Base-by-base conservation (phyloP, 2,797 vertebrate species). In the Artibeus lituratus region DNA sequence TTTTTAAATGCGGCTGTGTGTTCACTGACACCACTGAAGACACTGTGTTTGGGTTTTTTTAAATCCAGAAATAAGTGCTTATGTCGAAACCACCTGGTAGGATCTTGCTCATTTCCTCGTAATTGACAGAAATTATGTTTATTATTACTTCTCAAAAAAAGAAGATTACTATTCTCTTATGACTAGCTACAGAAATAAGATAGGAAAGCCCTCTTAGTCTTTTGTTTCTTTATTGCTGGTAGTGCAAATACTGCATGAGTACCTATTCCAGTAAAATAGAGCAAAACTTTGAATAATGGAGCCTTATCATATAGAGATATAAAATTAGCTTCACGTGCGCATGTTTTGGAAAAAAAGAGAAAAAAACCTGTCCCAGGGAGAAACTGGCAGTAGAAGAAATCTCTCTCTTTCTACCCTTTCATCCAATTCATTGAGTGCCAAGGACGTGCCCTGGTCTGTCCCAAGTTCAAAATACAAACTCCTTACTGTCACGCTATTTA, bases 71-170 rank as follows among this genome's bases (percentile, higher is more conserved):
- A 88, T 94, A 92, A 94, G 3, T 51, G 26, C 24, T 84, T 90
- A 76, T 53, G 6, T 90, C 39, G 16, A 96, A 95, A 87, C 32
- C 18, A 76, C 2, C 2, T 59, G n/a, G 29, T 69, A 7, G 47
- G 7, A 6, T 59, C n/a, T 59, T 7, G 86, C 22, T 89, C 59
- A 86, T 4, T 77, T 16, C 24, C 32, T 47, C 21, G 47, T 29
- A 69, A 44, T 44, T 82, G 24, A 16, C 32, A 90, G 32, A 94
- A 22, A 78, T 55, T 8, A 6, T 59, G 49, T 80, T 90, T 93
- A 44, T 39, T 81, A 29, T 53, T 62, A 76, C 57, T 59, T 95
- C 39, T 88, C 62, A 90, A 92, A 87, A 89, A 97, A 83, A 90
- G 74, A 89, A 87, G 87, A 77, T 18, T 70, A n/a, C 26, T 62